phyloP scores from a whole-genome alignment of 2,113 vertebrate species.

The Pelecanoides urinatrix region DNA sequence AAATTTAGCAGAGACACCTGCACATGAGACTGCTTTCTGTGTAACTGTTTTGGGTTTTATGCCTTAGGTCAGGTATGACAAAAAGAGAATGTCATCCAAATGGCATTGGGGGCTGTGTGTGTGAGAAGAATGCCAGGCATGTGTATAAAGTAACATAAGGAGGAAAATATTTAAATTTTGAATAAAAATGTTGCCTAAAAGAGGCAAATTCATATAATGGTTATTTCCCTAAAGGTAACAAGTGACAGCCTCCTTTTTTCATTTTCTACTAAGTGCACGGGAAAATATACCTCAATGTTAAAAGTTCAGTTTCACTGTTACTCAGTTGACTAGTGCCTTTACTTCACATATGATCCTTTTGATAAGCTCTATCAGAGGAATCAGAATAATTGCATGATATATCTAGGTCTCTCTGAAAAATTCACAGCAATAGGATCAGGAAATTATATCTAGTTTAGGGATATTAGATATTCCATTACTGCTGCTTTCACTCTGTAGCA shows the following conservation, averaged over 20 bases:
- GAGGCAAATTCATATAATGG: not conserved
- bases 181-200: not conserved
- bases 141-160: not conserved
- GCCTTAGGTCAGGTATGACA: not conserved
- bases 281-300: not conserved
- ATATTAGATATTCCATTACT: not conserved
- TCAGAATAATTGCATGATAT: not conserved
- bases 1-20: not conserved
- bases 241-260: not conserved
- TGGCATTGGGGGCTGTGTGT: too few relatives aligned
- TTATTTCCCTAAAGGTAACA: not conserved
- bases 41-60: not conserved
- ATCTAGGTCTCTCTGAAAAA: not conserved
- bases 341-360: not conserved
- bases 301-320: not conserved
- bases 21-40: not conserved
- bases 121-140: not conserved
- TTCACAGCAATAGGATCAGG: not conserved
- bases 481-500: not conserved
- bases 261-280: not conserved
- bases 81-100: not conserved
- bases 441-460: not conserved
- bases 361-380: not conserved
- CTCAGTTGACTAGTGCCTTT: not conserved
- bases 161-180: not conserved